Percentiles rank a stretch among this genome's conserved stretches.
phyloP scores from a whole-genome alignment of 2,888 invertebrate species.

The Caenorhabditis imperialis region DNA sequence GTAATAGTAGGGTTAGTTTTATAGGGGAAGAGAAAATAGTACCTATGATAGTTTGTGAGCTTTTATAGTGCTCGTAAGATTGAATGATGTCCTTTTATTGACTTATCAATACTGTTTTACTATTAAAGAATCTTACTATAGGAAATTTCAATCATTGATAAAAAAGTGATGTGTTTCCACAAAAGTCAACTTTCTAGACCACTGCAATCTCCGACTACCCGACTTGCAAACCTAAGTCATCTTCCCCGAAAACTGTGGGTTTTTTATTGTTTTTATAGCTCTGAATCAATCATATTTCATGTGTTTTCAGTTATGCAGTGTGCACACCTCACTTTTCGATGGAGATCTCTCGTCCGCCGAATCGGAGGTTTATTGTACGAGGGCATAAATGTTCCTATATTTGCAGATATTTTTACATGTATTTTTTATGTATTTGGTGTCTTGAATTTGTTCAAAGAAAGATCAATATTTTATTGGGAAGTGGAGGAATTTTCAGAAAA shows the following conservation, averaged over 20 bases:
- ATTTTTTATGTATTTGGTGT: too few species aligned
- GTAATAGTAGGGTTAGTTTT: constrained; percentile 23
- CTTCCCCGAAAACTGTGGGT: constrained; percentile 29
- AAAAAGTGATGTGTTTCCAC: too few species aligned
- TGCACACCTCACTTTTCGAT: constrained; percentile 37
- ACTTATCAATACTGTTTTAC: neutral
- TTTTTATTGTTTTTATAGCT: neutral
- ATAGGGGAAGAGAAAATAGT: too few species aligned
- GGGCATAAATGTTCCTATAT: constrained; percentile 8
- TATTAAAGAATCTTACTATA: neutral
- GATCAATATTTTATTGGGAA: too few species aligned
- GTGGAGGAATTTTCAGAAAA: too few species aligned
- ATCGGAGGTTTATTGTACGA: constrained; percentile 43
- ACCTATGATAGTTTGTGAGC: neutral
- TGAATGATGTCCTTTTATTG: neutral
- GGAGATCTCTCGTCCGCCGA: constrained; percentile 33
- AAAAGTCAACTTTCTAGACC: constrained; percentile 5
- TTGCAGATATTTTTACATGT: neutral
- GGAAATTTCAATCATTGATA: too few species aligned
- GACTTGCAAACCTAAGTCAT: constrained; percentile 31
- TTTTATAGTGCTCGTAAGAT: neutral
- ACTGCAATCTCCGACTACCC: constrained; percentile 28
- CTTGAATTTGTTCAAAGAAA: too few species aligned
- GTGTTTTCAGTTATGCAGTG: constrained; percentile 41
- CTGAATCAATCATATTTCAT: too few species aligned